These are phyloP conservation scores for Philopedon plagiatum DNA, from an alignment of 2,888 invertebrate species.

Conservation along the genomic window DNA sequence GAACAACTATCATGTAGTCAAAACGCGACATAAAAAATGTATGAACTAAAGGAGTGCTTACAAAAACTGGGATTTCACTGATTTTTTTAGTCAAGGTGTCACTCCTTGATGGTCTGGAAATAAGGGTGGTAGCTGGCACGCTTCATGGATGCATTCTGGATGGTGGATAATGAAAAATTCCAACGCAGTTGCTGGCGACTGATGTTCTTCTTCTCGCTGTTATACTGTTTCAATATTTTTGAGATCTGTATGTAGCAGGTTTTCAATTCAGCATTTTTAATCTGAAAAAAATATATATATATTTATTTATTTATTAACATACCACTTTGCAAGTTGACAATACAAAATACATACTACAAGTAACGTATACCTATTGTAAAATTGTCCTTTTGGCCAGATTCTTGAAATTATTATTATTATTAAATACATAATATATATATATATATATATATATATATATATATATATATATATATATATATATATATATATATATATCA, in stretches of 20 bases:
- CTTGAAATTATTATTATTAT: no score
- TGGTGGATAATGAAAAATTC: conserved; percentile 82
- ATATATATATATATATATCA: no score
- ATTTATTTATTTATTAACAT: not conserved
- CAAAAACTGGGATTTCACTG: not conserved
- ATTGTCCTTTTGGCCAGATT: no score
- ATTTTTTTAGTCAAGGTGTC: conserved; percentile 27
- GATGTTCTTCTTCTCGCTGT: conserved; percentile 78
- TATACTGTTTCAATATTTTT: conserved; percentile 79
- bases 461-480: no score
- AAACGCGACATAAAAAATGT: conserved; percentile 13
- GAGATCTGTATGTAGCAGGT: conserved; percentile 76
- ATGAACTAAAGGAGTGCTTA: conserved; percentile 33
- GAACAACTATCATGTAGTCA: not conserved
- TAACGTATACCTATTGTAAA: no score
- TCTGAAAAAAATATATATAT: conserved; percentile 48
- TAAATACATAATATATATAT: no score
- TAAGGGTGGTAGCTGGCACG: conserved; percentile 47
- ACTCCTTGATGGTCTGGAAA: conserved; percentile 54
- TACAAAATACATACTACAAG: no score
- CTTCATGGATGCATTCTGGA: conserved; percentile 59
- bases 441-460: no score
- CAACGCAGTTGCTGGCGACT: conserved; percentile 83
- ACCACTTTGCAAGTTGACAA: no score
- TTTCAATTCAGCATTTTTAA: conserved; percentile 73